Conservation (phyloP, 1,140 invertebrate genomes). For the Stegodyphus mimosarum region DNA sequence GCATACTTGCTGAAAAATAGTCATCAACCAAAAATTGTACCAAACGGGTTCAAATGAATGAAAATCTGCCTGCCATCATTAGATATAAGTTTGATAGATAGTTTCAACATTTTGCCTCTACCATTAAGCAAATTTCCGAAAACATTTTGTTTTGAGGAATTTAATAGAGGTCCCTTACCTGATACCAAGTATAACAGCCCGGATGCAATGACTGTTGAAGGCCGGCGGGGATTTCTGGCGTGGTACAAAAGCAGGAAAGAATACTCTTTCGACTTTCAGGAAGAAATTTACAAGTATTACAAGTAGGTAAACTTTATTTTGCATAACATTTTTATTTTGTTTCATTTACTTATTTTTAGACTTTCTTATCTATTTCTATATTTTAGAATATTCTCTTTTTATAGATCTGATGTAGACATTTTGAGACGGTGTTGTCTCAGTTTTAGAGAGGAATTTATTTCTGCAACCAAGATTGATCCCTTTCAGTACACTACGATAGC, state of each 20-base stretch:
- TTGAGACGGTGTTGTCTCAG: not conserved
- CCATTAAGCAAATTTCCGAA: not conserved
- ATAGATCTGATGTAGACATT: constrained; percentile 22
- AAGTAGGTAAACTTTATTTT: too few species aligned
- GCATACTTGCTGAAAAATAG: not conserved
- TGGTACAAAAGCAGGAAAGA: not conserved
- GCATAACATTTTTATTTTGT: too few species aligned
- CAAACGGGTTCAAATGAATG: too few species aligned
- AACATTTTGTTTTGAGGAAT: not conserved
- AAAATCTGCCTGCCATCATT: not conserved
- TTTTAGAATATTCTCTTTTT: not conserved
- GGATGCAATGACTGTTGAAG: not conserved
- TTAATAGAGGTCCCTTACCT: constrained; percentile 26
- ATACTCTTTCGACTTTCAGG: not conserved
- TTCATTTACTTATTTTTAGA: not conserved
- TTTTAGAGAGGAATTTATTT: not conserved
- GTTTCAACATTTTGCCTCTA: constrained; percentile 49
- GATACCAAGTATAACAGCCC: not conserved
- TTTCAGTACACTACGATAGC: not conserved
- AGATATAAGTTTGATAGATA: constrained; percentile 32
- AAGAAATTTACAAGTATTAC: constrained; percentile 1
- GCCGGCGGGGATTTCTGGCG: not conserved
- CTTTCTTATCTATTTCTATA: not conserved
- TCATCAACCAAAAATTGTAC: too few species aligned
- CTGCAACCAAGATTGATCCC: not conserved